phyloP scores from a whole-genome alignment of 2,888 invertebrate species.

The Campopleginae sp. region DNA sequence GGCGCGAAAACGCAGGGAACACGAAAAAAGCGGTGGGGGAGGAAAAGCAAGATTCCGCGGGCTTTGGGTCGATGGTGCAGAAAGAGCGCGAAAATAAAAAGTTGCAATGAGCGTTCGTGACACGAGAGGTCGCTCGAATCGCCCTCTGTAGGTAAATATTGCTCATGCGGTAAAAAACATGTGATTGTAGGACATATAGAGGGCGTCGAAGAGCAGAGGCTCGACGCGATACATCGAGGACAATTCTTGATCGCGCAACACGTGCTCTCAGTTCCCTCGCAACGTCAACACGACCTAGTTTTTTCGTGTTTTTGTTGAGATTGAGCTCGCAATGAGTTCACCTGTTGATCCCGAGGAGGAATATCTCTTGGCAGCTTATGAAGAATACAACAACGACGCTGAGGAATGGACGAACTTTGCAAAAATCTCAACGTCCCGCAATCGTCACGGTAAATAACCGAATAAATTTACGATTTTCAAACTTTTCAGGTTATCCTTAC shows the following conservation, averaged over 20 bases:
- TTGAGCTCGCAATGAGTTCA: background rate
- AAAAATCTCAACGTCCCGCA: background rate
- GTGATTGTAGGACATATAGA: background rate
- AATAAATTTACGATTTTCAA: background rate
- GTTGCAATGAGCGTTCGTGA: conserved; percentile 11
- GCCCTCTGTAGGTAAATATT: conserved; percentile 27
- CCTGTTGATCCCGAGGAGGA: background rate
- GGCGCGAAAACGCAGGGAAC: conserved; percentile 2
- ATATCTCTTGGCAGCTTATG: conserved; percentile 3
- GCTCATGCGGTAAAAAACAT: conserved; percentile 9
- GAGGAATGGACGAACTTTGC: conserved; percentile 15
- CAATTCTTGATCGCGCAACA: background rate
- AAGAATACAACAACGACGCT: background rate
- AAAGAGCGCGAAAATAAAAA: conserved; percentile 44
- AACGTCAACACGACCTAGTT: background rate
- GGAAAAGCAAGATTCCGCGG: conserved; percentile 32
- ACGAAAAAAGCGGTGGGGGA: background rate
- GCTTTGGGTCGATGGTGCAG: conserved; percentile 4
- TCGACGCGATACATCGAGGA: background rate
- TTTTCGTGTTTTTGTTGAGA: background rate
- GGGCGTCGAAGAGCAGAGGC: background rate
- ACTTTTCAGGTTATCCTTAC: background rate
- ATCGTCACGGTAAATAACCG: background rate
- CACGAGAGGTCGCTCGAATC: conserved; percentile 50
- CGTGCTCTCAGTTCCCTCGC: background rate